These are phyloP conservation scores for Cryptus viduatorius DNA, from an alignment of 2,888 invertebrate species.

Conservation along the genomic window DNA sequence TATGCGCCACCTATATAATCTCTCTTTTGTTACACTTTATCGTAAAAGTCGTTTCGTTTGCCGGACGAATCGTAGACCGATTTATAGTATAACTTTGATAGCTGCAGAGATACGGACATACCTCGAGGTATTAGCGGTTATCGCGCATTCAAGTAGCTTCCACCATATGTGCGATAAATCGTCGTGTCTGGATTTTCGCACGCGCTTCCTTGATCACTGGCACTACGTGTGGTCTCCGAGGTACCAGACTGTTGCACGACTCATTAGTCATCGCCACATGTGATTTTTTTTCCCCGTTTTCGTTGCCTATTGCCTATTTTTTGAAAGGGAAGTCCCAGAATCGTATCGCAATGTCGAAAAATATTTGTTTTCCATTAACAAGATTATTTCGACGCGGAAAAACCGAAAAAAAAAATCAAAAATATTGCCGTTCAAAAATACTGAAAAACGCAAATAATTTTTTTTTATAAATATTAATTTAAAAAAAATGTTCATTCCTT, in stretches of 20 bases:
- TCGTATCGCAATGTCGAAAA: not conserved
- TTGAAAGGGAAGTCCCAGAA: not conserved
- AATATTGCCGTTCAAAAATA: too few species aligned
- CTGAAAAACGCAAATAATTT: too few species aligned
- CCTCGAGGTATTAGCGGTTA: conserved; percentile 9
- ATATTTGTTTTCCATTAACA: not conserved
- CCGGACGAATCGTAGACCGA: conserved; percentile 28
- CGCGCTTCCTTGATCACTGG: conserved; percentile 31
- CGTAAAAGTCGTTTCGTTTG: conserved; percentile 20
- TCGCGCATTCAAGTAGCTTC: conserved; percentile 1
- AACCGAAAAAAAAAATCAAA: too few species aligned
- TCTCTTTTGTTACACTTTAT: conserved; percentile 23
- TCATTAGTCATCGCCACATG: conserved; percentile 45
- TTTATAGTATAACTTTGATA: not conserved
- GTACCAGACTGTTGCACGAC: not conserved
- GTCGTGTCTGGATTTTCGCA: conserved; percentile 31
- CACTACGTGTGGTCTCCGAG: conserved; percentile 26
- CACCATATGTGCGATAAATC: conserved; percentile 38
- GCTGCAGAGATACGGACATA: conserved; percentile 19
- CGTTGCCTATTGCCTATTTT: not conserved
- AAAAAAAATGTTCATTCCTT: too few species aligned
- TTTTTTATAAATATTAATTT: too few species aligned
- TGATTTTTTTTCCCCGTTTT: conserved; percentile 9
- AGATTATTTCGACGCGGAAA: too few species aligned
- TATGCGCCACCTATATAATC: conserved; percentile 13